Evolutionary conservation across 30 jellyfish, hydroid and myxozoan species (phyloP).

Genomic region (Mastigias papua): DNA sequence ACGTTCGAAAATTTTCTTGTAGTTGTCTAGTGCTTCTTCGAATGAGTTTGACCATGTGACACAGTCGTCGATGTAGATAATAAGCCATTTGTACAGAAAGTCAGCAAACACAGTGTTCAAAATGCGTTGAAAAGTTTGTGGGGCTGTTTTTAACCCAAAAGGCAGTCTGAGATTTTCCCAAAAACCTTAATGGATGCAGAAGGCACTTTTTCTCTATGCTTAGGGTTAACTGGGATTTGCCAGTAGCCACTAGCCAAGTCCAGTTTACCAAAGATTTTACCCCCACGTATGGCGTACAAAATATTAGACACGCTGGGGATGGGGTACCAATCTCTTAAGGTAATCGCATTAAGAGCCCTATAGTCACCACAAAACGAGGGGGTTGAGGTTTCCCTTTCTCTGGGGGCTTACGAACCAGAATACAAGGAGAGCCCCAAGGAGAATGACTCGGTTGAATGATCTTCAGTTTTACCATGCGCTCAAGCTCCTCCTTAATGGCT

Average conservation of each 20-base stretch:
- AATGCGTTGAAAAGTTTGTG: conserved; percentile 40
- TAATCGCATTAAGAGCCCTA: conserved; percentile 42
- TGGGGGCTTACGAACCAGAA: conserved; percentile 53
- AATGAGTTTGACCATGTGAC: conserved; percentile 41
- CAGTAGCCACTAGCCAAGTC: conserved; percentile 42
- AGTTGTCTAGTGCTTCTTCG: conserved; percentile 33
- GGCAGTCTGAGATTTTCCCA: conserved; percentile 57
- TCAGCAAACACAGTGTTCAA: conserved; percentile 20
- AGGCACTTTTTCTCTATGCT: conserved; percentile 49
- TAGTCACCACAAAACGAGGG: conserved; percentile 67
- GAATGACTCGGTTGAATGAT: conserved; percentile 60
- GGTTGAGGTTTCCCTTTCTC: conserved; percentile 56
- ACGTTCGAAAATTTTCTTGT: conserved; percentile 17
- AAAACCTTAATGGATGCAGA: conserved; percentile 13
- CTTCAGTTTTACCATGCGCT: conserved; percentile 45
- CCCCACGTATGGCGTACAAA: conserved; percentile 18
- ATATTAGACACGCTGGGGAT: conserved; percentile 7
- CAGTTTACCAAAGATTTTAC: conserved; percentile 25
- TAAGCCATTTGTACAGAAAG: conserved; percentile 22
- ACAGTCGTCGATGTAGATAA: conserved; percentile 57
- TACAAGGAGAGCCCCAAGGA: conserved; percentile 61
- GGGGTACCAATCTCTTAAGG: conserved; percentile 46
- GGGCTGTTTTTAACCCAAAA: conserved; percentile 37
- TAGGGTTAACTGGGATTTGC: conserved; percentile 33
- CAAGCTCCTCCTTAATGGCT: conserved; percentile 52